Conservation (phyloP, 2,888 invertebrate genomes). For the Meloe dianella region DNA sequence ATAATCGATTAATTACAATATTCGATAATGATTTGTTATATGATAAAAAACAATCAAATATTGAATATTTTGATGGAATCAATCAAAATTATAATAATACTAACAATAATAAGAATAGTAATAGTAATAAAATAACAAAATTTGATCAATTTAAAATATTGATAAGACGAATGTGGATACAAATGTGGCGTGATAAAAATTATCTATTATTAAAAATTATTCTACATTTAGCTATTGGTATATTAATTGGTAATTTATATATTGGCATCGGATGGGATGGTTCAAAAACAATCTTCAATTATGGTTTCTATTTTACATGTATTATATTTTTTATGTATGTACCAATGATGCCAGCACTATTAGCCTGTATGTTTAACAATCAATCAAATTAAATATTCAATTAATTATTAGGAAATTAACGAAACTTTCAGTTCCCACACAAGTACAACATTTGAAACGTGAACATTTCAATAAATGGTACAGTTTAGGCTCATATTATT, state of each 20-base stretch:
- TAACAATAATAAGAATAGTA: background rate
- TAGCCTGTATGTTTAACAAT: conserved; percentile 74
- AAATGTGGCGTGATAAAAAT: conserved; percentile 77
- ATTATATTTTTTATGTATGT: conserved; percentile 81
- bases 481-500: conserved; percentile 78
- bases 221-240: conserved; percentile 71
- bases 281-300: conserved; percentile 82
- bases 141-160: conserved; percentile 72
- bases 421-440: conserved; percentile 73
- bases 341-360: conserved; percentile 80
- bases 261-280: conserved; percentile 79
- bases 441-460: conserved; percentile 77
- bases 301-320: conserved; percentile 82
- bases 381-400: background rate
- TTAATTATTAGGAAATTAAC: too few relatives aligned
- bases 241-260: conserved; percentile 74
- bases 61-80: conserved; percentile 19
- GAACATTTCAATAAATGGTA: conserved; percentile 90
- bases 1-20: conserved; percentile 16
- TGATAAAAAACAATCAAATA: background rate
- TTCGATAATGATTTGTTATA: conserved; percentile 20
- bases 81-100: background rate
- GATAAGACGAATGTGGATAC: conserved; percentile 73
- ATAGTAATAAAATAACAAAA: conserved; percentile 16
- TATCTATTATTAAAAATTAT: conserved; percentile 74